Percentiles rank a stretch among this genome's conserved stretches.
These are phyloP conservation scores for Leucoraja ocellata DNA, from an alignment of 2,797 vertebrate genomes.

Conservation along the genomic window DNA sequence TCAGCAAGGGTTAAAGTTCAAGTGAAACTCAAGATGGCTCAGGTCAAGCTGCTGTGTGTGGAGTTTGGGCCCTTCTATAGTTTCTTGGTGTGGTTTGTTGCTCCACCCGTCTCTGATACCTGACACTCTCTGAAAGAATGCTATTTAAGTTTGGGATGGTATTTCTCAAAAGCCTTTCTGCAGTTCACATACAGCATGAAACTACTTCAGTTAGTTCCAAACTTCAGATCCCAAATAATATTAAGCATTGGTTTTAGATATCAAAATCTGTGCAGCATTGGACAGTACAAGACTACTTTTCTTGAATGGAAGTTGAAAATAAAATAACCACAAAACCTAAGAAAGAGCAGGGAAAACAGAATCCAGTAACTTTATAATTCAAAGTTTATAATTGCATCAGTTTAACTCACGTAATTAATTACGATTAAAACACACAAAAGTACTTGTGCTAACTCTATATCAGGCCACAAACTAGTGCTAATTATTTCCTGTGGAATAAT, in stretches of 20 bases:
- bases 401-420: background rate
- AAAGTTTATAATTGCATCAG: background rate
- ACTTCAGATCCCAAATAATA: background rate
- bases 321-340: background rate
- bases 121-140: background rate
- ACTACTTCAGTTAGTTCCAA: background rate
- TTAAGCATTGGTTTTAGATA: background rate
- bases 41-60: background rate
- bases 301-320: background rate
- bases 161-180: background rate
- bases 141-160: background rate
- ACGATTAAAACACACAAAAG: too few species aligned
- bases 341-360: background rate
- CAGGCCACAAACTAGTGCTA: too few species aligned
- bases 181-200: background rate
- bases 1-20: conserved; percentile 15
- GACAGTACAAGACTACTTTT: background rate
- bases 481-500: background rate
- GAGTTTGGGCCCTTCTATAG: background rate
- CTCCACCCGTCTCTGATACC: background rate
- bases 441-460: too few species aligned
- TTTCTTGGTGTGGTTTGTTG: background rate
- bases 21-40: conserved; percentile 18
- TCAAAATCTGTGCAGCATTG: background rate
- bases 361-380: background rate